phyloP scores from a whole-genome alignment of 2,888 invertebrate species.

The Oscheius onirici region DNA sequence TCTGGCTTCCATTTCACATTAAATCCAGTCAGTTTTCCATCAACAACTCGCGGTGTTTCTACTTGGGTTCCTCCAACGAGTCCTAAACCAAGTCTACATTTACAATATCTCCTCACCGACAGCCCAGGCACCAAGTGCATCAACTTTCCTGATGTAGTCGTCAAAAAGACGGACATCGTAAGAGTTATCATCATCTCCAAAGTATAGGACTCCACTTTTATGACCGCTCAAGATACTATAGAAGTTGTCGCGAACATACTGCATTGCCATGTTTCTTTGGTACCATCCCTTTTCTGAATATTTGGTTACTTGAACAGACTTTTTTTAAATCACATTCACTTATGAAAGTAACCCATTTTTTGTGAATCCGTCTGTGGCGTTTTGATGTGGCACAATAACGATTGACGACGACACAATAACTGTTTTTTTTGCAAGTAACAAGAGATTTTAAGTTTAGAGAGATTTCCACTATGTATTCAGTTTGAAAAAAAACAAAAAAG shows the following conservation, averaged over 20 bases:
- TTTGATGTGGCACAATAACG: no score
- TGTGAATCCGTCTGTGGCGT: no score
- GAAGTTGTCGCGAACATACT: constrained; percentile 45
- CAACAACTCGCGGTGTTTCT: constrained; percentile 53
- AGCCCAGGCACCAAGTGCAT: constrained; percentile 49
- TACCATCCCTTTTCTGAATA: constrained; percentile 60
- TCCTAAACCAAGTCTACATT: constrained; percentile 31
- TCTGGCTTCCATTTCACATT: constrained; percentile 55
- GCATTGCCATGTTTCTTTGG: constrained; percentile 56
- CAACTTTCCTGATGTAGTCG: constrained; percentile 49
- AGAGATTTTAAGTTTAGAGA: no score
- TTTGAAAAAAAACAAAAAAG: background rate
- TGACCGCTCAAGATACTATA: constrained; percentile 16
- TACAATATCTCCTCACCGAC: constrained; percentile 39
- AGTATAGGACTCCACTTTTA: constrained; percentile 46
- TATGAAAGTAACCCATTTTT: no score
- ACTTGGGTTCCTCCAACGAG: constrained; percentile 57
- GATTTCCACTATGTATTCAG: no score
- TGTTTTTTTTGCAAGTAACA: no score
- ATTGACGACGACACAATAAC: no score
- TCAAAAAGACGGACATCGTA: constrained; percentile 50
- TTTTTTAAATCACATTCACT: no score
- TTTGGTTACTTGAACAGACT: no score
- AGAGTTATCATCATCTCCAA: constrained; percentile 54
- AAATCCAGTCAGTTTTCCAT: constrained; percentile 54